Evolutionary conservation across 2,888 invertebrate genomes (phyloP).

Genomic region (Amphiduros pacificus): DNA sequence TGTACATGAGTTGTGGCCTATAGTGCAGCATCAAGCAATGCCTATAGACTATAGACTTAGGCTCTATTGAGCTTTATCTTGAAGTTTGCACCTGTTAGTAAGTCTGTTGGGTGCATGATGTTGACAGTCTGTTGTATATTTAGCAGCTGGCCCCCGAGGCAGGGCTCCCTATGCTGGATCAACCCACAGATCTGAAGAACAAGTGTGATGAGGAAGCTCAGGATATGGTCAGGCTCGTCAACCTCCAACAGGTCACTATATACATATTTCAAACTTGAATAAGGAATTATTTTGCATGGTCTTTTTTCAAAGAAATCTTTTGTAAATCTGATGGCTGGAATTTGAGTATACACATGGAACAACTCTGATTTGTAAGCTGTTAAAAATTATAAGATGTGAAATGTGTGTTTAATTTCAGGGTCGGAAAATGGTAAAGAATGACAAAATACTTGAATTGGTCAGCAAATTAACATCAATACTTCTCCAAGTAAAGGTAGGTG

Average conservation of each 20-base stretch:
- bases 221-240: constrained; percentile 67
- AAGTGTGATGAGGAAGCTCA: constrained; percentile 84
- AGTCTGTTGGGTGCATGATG: background rate
- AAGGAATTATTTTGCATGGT: background rate
- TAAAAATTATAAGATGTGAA: background rate
- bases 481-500: constrained; percentile 79
- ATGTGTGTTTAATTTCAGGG: constrained; percentile 19
- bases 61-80: too few species aligned
- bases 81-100: too few species aligned
- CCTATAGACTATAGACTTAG: too few species aligned
- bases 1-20: too few species aligned
- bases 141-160: constrained; percentile 78
- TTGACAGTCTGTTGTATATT: background rate
- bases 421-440: constrained; percentile 46
- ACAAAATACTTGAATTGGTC: constrained; percentile 72
- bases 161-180: constrained; percentile 79
- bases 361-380: background rate
- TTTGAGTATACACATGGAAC: background rate
- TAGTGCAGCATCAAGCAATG: too few species aligned
- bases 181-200: constrained; percentile 84
- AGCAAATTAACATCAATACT: constrained; percentile 87
- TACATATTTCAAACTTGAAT: background rate
- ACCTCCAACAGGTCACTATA: background rate
- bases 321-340: background rate
- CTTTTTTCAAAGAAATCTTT: background rate